Evolutionary conservation across 2,113 vertebrate species (phyloP).

Genomic region (Nesoenas mayeri): DNA sequence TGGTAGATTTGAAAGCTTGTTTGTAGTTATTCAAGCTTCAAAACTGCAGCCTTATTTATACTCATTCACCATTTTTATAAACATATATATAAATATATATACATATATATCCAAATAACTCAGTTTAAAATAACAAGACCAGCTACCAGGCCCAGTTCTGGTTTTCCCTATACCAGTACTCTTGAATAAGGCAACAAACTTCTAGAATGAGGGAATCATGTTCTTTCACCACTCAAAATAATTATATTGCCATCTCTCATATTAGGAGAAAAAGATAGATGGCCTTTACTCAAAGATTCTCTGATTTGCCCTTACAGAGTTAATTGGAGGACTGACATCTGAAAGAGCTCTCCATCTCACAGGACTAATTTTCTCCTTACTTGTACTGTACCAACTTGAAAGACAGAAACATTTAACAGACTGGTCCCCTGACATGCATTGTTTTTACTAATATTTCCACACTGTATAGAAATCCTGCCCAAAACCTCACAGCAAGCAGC

Average conservation of each 20-base stretch:
- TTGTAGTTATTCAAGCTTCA: neutral
- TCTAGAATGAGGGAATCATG: neutral
- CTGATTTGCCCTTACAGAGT: neutral
- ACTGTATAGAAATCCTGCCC: neutral
- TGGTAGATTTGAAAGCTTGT: neutral
- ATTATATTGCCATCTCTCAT: neutral
- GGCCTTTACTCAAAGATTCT: neutral
- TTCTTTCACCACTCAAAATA: neutral
- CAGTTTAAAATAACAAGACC: neutral
- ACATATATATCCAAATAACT: neutral
- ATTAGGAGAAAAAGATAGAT: neutral
- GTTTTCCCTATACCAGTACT: neutral
- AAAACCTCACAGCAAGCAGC: neutral
- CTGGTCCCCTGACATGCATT: neutral
- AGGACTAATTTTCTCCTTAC: conserved; percentile 1
- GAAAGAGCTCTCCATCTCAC: neutral
- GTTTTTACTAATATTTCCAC: conserved; percentile 31
- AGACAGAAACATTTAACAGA: neutral
- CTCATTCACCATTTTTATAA: neutral
- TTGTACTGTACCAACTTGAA: neutral
- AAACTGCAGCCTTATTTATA: neutral
- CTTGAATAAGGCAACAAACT: neutral
- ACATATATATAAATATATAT: no score
- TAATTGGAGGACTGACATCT: conserved; percentile 11
- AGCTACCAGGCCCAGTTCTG: neutral